Evolutionary conservation across 2,888 invertebrate genomes (phyloP), one percentile per base, ranked within the genome.

Genomic region (Apodemia hepburni): DNA sequence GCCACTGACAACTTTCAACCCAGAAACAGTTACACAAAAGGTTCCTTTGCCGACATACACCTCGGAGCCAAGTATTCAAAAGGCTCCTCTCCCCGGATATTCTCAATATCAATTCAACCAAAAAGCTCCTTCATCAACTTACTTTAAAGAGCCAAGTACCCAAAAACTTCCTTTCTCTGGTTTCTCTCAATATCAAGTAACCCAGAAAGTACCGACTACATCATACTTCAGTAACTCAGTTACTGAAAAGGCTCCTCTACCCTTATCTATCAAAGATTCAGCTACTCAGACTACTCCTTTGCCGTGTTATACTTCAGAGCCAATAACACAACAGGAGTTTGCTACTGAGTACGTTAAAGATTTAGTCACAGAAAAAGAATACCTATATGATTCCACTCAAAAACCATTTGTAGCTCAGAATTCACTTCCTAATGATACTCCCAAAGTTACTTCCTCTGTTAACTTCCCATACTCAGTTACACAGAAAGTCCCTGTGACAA

Each of bases 181-280:
- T 29, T 57, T 15, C 29, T 29, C 57, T 29, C 57, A 57, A 27
- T 57, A 29, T 29, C 7, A 27, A 57, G 57, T 27, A n/a, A 29
- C 57, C n/a, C 29, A 57, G 3, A 57, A 27, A 8, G 57, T 29
- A 11, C 57, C 57, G 29, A 22, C 57, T 57, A 7, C 57, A 15
- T 5, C 57, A 57, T 57, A 57, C 12, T 1, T 57, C 8, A 57
- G 57, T n/a, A 57, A n/a, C 27, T 29, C 27, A 57, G 57, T 57
- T n/a, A 29, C 57, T 27, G 57, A 57, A 27, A 57, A 57, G 57
- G 57, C n/a, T 57, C 57, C 57, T 27, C n/a, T 57, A 8, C 57
- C 57, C n/a, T 29, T 57, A 57, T 57, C 57, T 27, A 57, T 29
- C 3, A 57, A 57, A 15, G 57, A 29, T 1, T n/a, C 54, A 54